Percentiles rank a stretch among this genome's conserved stretches.
phyloP scores from a whole-genome alignment of 2,888 invertebrate species.

The Atrina japonica region DNA sequence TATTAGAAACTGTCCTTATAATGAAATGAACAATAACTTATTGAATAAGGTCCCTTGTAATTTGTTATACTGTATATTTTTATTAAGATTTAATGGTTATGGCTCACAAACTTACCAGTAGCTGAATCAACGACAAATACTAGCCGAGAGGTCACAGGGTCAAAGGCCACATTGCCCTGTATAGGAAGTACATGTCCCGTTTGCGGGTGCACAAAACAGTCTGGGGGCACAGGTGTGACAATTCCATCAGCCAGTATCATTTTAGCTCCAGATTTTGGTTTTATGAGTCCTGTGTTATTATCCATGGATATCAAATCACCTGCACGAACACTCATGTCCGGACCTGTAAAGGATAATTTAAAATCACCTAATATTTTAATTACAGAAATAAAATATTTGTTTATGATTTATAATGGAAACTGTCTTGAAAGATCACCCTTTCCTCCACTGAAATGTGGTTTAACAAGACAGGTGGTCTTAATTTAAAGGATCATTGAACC shows the following conservation, averaged over 20 bases:
- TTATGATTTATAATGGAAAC: background rate
- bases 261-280: constrained; percentile 65
- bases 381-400: background rate
- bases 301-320: constrained; percentile 63
- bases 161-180: constrained; percentile 75
- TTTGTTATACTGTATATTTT: no score
- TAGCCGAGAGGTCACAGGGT: constrained; percentile 72
- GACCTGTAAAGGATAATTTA: constrained; percentile 44
- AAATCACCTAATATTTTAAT: background rate
- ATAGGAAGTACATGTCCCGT: constrained; percentile 77
- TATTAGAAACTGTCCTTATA: no score
- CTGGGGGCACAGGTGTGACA: constrained; percentile 61
- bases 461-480: no score
- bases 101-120: constrained; percentile 75
- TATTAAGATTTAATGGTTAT: no score
- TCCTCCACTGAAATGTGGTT: no score
- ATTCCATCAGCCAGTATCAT: constrained; percentile 71
- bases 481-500: no score
- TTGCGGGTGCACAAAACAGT: constrained; percentile 76
- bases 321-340: constrained; percentile 56
- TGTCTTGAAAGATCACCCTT: no score
- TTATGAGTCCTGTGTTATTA: constrained; percentile 71
- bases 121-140: constrained; percentile 76
- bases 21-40: no score
- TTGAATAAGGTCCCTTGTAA: no score